Evolutionary conservation across 2,113 vertebrate genomes (phyloP), one percentile per base, ranked within the genome.

Genomic region (Pseudorasbora parva): DNA sequence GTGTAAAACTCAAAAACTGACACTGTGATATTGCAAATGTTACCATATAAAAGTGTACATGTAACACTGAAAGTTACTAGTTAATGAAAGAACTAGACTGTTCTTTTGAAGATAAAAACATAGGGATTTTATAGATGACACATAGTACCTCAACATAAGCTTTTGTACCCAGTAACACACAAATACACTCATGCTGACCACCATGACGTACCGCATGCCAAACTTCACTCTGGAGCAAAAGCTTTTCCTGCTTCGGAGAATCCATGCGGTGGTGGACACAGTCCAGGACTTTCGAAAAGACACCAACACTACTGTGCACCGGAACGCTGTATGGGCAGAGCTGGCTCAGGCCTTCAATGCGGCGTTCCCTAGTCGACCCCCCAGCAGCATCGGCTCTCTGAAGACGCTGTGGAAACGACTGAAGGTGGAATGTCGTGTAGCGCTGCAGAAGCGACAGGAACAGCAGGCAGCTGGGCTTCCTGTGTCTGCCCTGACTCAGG

Each of bases 241-340:
- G 78, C 89, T 90, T 3, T 90, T 87, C 84, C 83, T 90, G 71
- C 86, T 90, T 1, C 87, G 80, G 84, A 88, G 86, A 62, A 90
- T 90, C 45, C 89, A 90, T 74, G 88, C 86, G 5, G 87, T 90
- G 80, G 87, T 90, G 59, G 89, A 90, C n/a, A 85, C 87, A 1
- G 89, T 89, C 49, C 89, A 90, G 86, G 89, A 90, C 84, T 90
- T 90, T 71, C 87, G 89, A 45, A 90, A 90, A 71, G 89, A 90
- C 87, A 88, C 87, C 82, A 88, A 88, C 87, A 88, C 89, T 60
- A 90, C 87, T 43, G 87, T 87, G 71, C 86, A 90, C 84, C 87
- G 89, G 45, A 90, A 88, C 10, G 87, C 87, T 23, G 89, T 87
- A 76, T 90, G 89, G 89, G 87, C 88, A 2, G 87, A 88, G 73